phyloP scores from a whole-genome alignment of 2,797 vertebrate species.

The Cossypha polioptera region DNA sequence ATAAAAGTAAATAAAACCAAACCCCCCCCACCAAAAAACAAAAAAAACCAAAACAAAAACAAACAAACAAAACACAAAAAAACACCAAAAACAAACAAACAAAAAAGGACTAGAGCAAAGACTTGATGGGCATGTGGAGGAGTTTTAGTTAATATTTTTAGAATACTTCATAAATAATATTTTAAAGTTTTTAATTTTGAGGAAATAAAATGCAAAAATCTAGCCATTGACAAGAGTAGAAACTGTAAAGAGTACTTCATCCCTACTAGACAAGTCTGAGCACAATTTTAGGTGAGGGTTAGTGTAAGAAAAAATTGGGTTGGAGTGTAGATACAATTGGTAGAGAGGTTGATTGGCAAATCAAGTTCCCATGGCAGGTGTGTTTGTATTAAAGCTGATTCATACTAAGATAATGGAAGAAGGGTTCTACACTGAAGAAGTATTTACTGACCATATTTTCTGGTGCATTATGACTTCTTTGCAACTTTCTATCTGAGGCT shows the following conservation, averaged over 20 bases:
- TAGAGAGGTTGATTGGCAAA: neutral
- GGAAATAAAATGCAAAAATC: neutral
- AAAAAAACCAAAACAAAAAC: neutral
- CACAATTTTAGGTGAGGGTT: neutral
- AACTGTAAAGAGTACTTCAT: neutral
- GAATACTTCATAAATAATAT: neutral
- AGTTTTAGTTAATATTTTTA: neutral
- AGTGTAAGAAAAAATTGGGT: fast-evolving
- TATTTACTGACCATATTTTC: neutral
- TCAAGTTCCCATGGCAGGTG: neutral
- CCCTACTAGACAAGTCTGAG: neutral
- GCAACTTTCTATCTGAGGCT: neutral
- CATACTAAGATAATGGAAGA: neutral
- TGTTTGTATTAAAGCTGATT: neutral
- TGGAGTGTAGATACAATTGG: neutral
- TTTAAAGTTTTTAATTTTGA: neutral
- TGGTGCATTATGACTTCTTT: neutral
- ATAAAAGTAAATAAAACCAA: neutral
- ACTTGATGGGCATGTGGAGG: neutral
- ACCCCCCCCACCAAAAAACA: too few relatives aligned
- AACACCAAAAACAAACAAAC: neutral
- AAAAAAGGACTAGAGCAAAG: neutral
- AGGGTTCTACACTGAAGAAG: neutral
- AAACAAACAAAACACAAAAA: too few relatives aligned
- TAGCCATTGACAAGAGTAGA: neutral